phyloP scores from a whole-genome alignment of 2,113 vertebrate genomes.

The Chauna torquata region DNA sequence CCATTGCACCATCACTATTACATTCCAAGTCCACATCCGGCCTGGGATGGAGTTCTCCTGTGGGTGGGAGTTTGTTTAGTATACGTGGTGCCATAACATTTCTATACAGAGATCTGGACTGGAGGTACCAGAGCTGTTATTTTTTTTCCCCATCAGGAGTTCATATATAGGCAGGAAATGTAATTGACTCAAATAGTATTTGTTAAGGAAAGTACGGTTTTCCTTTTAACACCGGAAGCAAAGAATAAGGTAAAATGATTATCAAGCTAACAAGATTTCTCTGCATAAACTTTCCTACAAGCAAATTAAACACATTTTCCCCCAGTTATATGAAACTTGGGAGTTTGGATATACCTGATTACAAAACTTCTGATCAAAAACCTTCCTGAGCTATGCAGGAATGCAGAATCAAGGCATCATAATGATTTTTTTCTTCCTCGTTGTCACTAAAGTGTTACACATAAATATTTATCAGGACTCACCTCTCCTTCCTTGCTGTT shows the following conservation, averaged over 20 bases:
- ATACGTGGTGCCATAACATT: fast-evolving
- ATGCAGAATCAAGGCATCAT: neutral
- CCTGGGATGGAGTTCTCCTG: neutral
- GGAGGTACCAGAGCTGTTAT: neutral
- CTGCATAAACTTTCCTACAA: neutral
- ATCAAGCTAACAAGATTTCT: neutral
- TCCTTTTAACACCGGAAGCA: neutral
- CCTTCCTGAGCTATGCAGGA: neutral
- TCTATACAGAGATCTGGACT: neutral
- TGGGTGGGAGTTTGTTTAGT: neutral
- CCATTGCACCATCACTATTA: neutral
- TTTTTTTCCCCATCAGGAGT: neutral
- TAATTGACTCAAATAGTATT: neutral
- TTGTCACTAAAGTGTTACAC: neutral
- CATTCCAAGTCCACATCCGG: neutral
- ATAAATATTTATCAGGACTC: neutral
- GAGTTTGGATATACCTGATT: neutral
- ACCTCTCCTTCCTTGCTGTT: neutral
- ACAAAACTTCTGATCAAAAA: neutral
- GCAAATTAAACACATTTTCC: neutral
- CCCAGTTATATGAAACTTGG: neutral
- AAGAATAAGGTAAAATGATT: neutral
- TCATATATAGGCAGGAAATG: neutral
- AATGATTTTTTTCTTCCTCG: neutral
- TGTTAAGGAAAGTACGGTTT: neutral